Evolutionary conservation across 2,113 vertebrate genomes (phyloP).

Genomic region (Phylloscopus whistleri): DNA sequence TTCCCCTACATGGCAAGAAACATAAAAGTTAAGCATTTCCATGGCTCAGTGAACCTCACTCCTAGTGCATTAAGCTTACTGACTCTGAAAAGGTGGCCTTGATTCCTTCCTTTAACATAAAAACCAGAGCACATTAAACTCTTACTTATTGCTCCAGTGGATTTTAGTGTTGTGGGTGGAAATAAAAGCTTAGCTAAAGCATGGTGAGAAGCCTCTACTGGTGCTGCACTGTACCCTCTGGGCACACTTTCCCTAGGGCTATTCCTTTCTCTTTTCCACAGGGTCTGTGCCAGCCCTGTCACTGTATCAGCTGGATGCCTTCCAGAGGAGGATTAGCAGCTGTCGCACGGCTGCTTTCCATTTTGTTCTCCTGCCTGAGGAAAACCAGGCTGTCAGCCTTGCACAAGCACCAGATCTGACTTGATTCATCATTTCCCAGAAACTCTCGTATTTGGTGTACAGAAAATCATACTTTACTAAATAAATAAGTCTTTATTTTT

Average conservation of each 20-base stretch:
- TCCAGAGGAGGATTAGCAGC: neutral
- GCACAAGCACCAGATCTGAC: neutral
- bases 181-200: slow-evolving; percentile 10
- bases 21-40: slow-evolving; percentile 16
- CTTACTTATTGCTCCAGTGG: neutral
- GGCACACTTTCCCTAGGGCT: neutral
- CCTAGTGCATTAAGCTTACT: slow-evolving; percentile 31
- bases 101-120: slow-evolving; percentile 15
- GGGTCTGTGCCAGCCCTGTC: neutral
- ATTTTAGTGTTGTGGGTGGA: slow-evolving; percentile 9
- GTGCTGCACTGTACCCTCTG: neutral
- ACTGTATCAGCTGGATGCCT: neutral
- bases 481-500: neutral
- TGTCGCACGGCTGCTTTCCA: neutral
- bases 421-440: neutral
- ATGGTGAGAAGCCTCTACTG: neutral
- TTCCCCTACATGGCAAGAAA: neutral
- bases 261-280: neutral
- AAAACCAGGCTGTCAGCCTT: neutral
- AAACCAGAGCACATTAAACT: neutral
- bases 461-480: neutral
- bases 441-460: neutral
- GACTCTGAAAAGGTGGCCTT: slow-evolving; percentile 15
- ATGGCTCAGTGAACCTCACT: slow-evolving; percentile 10
- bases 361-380: neutral